These are phyloP conservation scores for Cisticola juncidis DNA, from an alignment of 2,113 vertebrate genomes.

Conservation along the genomic window DNA sequence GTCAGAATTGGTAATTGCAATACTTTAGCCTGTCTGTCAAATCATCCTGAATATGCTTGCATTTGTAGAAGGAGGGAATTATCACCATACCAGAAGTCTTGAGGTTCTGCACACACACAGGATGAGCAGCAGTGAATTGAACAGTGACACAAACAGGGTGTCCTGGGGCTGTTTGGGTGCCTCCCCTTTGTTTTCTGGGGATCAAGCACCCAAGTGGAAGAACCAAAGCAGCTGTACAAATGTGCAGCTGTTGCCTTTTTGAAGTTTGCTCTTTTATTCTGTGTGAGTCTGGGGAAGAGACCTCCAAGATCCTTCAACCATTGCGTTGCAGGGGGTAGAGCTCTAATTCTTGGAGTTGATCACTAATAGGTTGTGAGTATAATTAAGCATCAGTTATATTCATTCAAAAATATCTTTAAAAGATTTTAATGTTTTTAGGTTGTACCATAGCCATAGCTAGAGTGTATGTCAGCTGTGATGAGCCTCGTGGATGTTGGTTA, in stretches of 20 bases:
- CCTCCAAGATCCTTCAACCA: neutral
- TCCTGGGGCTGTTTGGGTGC: neutral
- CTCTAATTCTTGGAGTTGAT: neutral
- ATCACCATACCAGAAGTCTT: neutral
- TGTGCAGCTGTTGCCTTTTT: neutral
- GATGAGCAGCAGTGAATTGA: neutral
- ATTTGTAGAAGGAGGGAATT: neutral
- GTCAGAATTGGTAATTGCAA: neutral
- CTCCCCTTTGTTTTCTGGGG: neutral
- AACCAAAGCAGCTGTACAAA: neutral
- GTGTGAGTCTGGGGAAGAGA: neutral
- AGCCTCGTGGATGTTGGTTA: neutral
- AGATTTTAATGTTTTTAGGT: neutral
- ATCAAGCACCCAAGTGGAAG: neutral
- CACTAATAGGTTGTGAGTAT: neutral
- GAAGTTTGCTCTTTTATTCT: neutral
- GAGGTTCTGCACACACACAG: neutral
- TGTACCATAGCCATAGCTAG: neutral
- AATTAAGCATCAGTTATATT: neutral
- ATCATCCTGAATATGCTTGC: neutral
- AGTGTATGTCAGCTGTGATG: neutral
- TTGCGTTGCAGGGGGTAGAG: neutral
- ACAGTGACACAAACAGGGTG: neutral
- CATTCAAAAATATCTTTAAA: neutral
- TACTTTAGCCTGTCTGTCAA: neutral